Conservation (phyloP, 2,888 invertebrate genomes). For the Urechis unicinctus region DNA sequence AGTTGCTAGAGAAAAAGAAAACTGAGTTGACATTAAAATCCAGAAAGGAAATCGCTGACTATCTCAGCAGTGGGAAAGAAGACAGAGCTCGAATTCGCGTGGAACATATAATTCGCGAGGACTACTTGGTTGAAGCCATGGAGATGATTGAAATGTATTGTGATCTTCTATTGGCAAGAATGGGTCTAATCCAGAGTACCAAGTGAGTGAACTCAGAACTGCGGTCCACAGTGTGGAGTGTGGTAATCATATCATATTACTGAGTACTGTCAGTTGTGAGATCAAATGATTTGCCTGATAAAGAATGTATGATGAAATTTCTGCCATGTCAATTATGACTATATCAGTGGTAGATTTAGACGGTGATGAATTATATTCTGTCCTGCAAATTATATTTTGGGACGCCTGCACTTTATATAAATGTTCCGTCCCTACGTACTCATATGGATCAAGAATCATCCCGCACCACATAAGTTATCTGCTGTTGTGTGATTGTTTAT, state of each 20-base stretch:
- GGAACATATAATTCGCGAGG: conserved; percentile 97
- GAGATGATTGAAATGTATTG: conserved; percentile 99
- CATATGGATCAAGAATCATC: too few species aligned
- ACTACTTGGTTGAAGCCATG: conserved; percentile 98
- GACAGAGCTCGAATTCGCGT: conserved; percentile 87
- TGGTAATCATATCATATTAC: neutral
- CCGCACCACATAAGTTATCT: too few species aligned
- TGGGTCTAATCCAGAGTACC: conserved; percentile 72
- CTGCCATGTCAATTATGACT: too few species aligned
- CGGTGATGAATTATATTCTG: too few species aligned
- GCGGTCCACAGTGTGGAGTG: neutral
- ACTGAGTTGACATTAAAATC: conserved; percentile 93
- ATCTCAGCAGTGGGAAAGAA: conserved; percentile 55
- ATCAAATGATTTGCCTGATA: too few species aligned
- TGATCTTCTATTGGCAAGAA: conserved; percentile 89
- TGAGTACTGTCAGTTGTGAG: too few species aligned
- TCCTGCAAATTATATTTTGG: too few species aligned
- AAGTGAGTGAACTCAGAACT: conserved; percentile 28
- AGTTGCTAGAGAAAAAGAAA: conserved; percentile 84
- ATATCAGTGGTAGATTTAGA: too few species aligned
- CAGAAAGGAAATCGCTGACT: conserved; percentile 95
- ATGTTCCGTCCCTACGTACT: too few species aligned
- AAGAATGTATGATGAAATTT: too few species aligned
- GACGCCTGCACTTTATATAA: too few species aligned
- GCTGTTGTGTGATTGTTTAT: too few species aligned